Evolutionary conservation across 2,888 invertebrate genomes (phyloP).

Genomic region (Oligia latruncula): DNA sequence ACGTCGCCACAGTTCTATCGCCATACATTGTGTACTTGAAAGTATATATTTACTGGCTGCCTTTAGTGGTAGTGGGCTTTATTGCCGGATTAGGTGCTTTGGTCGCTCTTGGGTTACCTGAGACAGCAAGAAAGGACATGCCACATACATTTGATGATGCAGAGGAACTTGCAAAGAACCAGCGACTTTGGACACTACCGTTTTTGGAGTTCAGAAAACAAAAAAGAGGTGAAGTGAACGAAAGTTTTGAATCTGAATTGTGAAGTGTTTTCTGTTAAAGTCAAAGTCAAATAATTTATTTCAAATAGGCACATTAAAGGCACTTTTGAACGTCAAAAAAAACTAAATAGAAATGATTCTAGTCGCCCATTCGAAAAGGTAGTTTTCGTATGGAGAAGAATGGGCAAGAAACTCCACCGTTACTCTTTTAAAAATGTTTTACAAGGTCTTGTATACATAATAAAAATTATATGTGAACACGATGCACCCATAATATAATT

Average conservation of each 20-base stretch:
- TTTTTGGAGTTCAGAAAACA: constrained; percentile 53
- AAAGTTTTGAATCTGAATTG: constrained; percentile 41
- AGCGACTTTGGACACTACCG: constrained; percentile 64
- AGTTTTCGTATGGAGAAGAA: no score
- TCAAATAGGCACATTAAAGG: no score
- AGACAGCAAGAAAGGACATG: constrained; percentile 70
- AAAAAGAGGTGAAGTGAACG: constrained; percentile 40
- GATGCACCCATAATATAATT: no score
- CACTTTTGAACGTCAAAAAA: no score
- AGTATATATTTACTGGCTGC: constrained; percentile 57
- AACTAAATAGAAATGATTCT: no score
- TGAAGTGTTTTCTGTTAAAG: constrained; percentile 33
- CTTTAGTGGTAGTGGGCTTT: constrained; percentile 47
- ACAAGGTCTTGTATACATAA: no score
- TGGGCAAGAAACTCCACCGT: no score
- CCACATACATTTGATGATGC: constrained; percentile 66
- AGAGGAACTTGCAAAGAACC: constrained; percentile 55
- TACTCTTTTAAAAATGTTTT: no score
- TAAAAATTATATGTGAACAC: no score
- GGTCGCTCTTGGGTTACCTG: constrained; percentile 65
- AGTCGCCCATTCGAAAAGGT: no score
- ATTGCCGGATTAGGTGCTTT: constrained; percentile 53
- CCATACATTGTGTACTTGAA: constrained; percentile 69
- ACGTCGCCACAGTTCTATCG: constrained; percentile 75
- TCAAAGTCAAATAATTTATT: no score